Conservation (phyloP, 2,113 vertebrate species). For the Haemorhous mexicanus region DNA sequence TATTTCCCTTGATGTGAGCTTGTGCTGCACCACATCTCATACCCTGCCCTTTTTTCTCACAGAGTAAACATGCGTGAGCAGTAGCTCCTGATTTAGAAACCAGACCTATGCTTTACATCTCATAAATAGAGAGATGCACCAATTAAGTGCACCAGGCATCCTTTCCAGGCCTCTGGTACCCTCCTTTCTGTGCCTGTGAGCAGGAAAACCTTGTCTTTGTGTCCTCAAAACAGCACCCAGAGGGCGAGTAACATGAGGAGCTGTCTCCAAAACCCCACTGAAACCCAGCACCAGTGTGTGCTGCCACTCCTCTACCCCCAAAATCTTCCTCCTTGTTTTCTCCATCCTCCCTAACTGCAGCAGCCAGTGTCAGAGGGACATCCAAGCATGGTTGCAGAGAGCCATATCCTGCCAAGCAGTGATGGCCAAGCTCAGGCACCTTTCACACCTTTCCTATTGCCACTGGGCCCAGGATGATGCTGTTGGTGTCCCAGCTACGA, state of each 20-base stretch:
- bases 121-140: fast-evolving
- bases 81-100: background rate
- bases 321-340: background rate
- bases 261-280: background rate
- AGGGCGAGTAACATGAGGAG: fast-evolving
- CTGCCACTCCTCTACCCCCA: background rate
- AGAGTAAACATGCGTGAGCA: background rate
- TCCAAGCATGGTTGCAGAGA: background rate
- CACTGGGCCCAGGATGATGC: background rate
- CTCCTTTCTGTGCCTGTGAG: background rate
- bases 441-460: background rate
- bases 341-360: background rate
- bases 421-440: background rate
- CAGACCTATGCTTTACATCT: background rate
- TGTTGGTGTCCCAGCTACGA: background rate
- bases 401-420: fast-evolving
- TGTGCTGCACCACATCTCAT: background rate
- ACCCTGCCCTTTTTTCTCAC: background rate
- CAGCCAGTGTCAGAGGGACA: background rate
- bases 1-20: background rate
- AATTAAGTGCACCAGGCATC: background rate
- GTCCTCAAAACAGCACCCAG: background rate
- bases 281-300: background rate
- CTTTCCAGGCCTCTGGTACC: background rate
- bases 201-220: background rate